phyloP scores from a whole-genome alignment of 2,797 vertebrate species.

The Petrocephalus sullivani region DNA sequence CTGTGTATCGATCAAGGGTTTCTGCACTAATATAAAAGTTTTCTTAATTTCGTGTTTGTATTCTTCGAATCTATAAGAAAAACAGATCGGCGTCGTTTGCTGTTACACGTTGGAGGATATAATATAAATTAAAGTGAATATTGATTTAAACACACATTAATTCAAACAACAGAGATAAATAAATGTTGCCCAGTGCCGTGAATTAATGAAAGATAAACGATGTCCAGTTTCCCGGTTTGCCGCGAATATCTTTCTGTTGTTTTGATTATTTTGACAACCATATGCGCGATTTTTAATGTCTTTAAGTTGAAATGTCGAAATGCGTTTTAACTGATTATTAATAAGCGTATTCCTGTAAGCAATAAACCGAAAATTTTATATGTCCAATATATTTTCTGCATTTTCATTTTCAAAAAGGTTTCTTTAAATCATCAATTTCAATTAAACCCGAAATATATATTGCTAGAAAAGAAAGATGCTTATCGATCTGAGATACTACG shows the following conservation, averaged over 20 bases:
- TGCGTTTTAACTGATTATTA: background rate
- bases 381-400: background rate
- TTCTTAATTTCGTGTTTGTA: background rate
- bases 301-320: background rate
- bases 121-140: slow-evolving; percentile 10
- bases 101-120: background rate
- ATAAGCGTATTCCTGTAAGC: background rate
- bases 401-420: background rate
- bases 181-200: background rate
- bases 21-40: slow-evolving; percentile 13
- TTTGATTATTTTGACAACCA: background rate
- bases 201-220: background rate
- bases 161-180: background rate
- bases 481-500: slow-evolving; percentile 23
- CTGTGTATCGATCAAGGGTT: background rate
- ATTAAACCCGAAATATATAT: slow-evolving; percentile 16
- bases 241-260: background rate
- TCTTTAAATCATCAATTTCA: slow-evolving; percentile 10
- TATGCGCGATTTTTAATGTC: background rate
- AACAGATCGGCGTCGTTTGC: background rate
- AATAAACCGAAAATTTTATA: background rate
- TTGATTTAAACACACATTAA: background rate
- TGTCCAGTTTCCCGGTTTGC: background rate
- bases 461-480: slow-evolving; percentile 3
- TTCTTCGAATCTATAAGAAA: slow-evolving; percentile 3